These are phyloP conservation scores for Acinonyx jubatus DNA, from an alignment of 2,113 vertebrate genomes.

Conservation along the genomic window DNA sequence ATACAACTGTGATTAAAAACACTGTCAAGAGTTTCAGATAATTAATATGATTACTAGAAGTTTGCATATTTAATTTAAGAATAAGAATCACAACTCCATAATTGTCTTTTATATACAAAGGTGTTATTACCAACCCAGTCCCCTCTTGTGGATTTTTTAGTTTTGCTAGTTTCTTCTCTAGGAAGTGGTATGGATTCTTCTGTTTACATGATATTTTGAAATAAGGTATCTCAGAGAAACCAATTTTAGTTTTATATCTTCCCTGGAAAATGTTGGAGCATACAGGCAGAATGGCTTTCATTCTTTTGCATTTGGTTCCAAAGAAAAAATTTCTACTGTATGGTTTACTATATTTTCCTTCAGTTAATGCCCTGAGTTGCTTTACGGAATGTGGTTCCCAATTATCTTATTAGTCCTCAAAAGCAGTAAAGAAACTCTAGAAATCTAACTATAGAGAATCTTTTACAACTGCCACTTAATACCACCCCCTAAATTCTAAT, in stretches of 20 bases:
- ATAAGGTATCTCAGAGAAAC: constrained; percentile 13
- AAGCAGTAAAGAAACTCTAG: constrained; percentile 12
- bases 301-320: not conserved
- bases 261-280: not conserved
- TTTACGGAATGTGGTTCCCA: constrained; percentile 1
- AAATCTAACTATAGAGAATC: not conserved
- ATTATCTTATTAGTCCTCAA: not conserved
- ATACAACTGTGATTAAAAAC: not conserved
- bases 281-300: not conserved
- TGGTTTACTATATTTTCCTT: not conserved
- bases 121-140: not conserved
- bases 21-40: not conserved
- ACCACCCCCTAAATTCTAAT: constrained; percentile 10
- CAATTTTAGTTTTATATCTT: not conserved
- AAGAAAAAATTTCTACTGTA: not conserved
- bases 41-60: not conserved
- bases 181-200: not conserved
- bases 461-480: constrained; percentile 15
- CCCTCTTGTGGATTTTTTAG: not conserved
- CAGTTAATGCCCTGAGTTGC: not conserved
- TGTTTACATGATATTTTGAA: not conserved
- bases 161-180: not conserved
- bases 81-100: not conserved
- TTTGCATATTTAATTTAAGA: not conserved
- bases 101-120: not conserved